Conservation (phyloP, 2,888 invertebrate species). For the Vanessa cardui region DNA sequence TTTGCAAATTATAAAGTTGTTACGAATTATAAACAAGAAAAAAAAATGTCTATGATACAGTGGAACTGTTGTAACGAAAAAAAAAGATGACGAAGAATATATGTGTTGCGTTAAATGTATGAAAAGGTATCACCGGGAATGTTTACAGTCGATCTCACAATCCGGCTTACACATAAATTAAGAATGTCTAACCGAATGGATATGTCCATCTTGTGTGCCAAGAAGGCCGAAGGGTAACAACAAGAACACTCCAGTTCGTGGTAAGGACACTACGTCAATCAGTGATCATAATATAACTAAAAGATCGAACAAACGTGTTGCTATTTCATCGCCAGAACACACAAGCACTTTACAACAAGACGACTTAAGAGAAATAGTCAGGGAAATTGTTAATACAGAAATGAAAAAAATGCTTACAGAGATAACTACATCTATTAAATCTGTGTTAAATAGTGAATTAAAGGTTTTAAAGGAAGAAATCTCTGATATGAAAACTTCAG, state of each 20-base stretch:
- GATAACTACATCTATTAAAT: slow-evolving; percentile 4
- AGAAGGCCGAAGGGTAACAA: background rate
- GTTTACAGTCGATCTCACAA: slow-evolving; percentile 4
- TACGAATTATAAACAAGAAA: background rate
- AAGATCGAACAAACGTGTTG: slow-evolving; percentile 9
- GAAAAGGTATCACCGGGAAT: background rate
- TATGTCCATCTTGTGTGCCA: background rate
- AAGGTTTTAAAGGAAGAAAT: slow-evolving; percentile 5
- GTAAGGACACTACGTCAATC: background rate
- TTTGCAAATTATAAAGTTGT: slow-evolving; percentile 3
- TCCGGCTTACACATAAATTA: background rate
- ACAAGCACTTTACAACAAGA: background rate
- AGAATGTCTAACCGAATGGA: slow-evolving; percentile 4
- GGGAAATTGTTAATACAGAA: slow-evolving; percentile 4
- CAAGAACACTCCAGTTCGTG: background rate
- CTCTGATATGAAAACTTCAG: slow-evolving; percentile 2
- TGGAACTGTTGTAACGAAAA: background rate
- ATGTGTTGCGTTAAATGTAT: slow-evolving; percentile 1
- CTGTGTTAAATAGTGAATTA: slow-evolving; percentile 6
- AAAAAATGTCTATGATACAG: slow-evolving; percentile 1
- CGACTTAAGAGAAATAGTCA: slow-evolving; percentile 3
- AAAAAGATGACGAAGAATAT: slow-evolving; percentile 1
- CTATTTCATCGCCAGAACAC: slow-evolving; percentile 9
- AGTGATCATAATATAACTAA: background rate
- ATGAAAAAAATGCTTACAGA: slow-evolving; percentile 5